Percentiles rank a stretch among this genome's conserved stretches.
Conservation (phyloP, 2,888 invertebrate species). For the Pollenia griseotomentosa region DNA sequence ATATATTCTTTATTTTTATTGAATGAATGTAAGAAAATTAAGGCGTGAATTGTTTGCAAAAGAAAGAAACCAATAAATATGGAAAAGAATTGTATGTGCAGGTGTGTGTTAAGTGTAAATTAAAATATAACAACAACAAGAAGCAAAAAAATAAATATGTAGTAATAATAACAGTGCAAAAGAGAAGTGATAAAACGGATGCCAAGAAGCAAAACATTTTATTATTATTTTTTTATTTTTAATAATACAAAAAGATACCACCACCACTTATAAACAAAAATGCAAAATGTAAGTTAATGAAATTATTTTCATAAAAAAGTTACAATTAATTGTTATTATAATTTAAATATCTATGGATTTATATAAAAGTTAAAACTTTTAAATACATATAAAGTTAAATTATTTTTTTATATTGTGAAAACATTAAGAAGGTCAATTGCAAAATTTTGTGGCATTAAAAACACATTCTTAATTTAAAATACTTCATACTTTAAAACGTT, state of each 20-base stretch:
- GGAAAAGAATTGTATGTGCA: conserved; percentile 46
- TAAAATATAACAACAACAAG: conserved; percentile 52
- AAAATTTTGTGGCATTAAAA: conserved; percentile 17
- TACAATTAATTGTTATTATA: neutral
- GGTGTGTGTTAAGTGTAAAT: conserved; percentile 52
- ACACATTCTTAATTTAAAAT: neutral
- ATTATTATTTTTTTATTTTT: conserved; percentile 12
- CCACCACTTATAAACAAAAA: conserved; percentile 7
- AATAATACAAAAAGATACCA: conserved; percentile 45
- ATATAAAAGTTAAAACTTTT: no score
- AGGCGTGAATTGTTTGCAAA: conserved; percentile 73
- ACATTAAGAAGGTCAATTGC: conserved; percentile 36
- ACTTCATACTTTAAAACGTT: no score
- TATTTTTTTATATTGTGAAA: no score
- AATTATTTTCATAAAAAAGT: conserved; percentile 4
- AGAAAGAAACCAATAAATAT: conserved; percentile 66
- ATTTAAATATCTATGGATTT: no score
- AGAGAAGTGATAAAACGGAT: conserved; percentile 67
- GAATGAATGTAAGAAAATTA: conserved; percentile 56
- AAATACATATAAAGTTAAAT: no score
- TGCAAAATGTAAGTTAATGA: conserved; percentile 60
- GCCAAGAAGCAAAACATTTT: conserved; percentile 55
- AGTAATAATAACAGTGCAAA: conserved; percentile 66
- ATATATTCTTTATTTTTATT: conserved; percentile 6
- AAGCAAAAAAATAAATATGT: conserved; percentile 51